phyloP scores from a whole-genome alignment of 2,797 vertebrate species.

The Anguilla marmorata region DNA sequence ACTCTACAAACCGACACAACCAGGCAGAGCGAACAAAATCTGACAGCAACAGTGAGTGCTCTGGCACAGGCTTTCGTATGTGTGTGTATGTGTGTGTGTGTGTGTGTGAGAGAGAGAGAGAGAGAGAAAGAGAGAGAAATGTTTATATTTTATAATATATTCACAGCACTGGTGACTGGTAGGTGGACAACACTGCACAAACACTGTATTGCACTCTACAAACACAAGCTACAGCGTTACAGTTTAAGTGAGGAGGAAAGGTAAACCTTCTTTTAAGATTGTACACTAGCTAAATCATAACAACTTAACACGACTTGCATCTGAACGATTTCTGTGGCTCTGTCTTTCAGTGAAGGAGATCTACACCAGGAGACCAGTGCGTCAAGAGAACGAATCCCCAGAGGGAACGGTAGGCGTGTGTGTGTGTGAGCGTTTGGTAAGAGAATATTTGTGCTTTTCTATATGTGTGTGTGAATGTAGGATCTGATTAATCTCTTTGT shows the following conservation, averaged over 20 bases:
- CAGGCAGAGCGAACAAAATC: conserved; percentile 72
- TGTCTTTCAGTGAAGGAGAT: conserved; percentile 67
- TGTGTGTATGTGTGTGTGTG: background rate
- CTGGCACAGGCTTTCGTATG: background rate
- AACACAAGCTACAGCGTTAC: background rate
- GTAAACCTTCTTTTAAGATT: background rate
- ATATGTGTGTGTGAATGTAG: background rate
- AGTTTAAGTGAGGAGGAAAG: background rate
- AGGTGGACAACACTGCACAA: no score
- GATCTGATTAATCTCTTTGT: conserved; percentile 1
- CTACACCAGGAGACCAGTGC: conserved; percentile 62
- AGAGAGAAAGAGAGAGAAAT: no score
- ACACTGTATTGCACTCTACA: background rate
- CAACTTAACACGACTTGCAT: background rate
- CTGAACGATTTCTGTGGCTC: background rate
- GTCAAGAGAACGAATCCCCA: conserved; percentile 48
- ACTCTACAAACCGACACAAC: conserved; percentile 81
- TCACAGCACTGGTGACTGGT: no score
- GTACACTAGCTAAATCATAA: background rate
- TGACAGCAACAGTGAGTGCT: conserved; percentile 73
- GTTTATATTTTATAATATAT: no score
- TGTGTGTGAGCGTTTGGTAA: background rate
- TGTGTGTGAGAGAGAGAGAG: background rate
- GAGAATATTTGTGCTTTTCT: background rate
- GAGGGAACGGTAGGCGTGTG: conserved; percentile 53